These are phyloP conservation scores for Cacatua alba DNA, from an alignment of 2,113 vertebrate genomes.

Conservation along the genomic window DNA sequence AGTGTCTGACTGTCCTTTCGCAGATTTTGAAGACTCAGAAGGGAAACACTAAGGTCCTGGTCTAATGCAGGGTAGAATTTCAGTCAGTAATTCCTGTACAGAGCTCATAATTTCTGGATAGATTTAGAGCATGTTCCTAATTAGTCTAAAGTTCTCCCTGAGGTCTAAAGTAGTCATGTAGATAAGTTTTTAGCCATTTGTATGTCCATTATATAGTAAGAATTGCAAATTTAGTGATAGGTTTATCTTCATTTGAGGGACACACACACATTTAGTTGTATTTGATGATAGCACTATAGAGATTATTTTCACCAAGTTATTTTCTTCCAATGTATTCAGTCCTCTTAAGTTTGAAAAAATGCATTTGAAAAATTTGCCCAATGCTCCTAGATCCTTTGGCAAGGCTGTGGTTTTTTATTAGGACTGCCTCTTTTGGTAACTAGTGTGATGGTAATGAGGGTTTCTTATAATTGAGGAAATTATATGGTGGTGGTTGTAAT, in stretches of 20 bases:
- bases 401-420: background rate
- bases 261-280: background rate
- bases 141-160: background rate
- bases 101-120: background rate
- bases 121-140: background rate
- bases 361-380: background rate
- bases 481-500: background rate
- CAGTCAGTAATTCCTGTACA: background rate
- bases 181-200: background rate
- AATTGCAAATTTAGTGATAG: background rate
- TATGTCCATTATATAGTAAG: background rate
- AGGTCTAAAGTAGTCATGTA: background rate
- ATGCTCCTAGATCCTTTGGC: too few species aligned
- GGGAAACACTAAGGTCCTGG: background rate
- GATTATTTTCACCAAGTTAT: background rate
- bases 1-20: background rate
- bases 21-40: background rate
- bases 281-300: background rate
- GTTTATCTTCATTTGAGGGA: background rate
- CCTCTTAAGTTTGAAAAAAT: background rate
- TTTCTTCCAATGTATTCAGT: background rate
- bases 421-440: background rate
- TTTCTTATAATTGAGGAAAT: background rate
- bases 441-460: background rate
- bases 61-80: background rate